Base-by-base conservation (phyloP, 2,888 invertebrate genomes). In the Cabera pusaria region DNA sequence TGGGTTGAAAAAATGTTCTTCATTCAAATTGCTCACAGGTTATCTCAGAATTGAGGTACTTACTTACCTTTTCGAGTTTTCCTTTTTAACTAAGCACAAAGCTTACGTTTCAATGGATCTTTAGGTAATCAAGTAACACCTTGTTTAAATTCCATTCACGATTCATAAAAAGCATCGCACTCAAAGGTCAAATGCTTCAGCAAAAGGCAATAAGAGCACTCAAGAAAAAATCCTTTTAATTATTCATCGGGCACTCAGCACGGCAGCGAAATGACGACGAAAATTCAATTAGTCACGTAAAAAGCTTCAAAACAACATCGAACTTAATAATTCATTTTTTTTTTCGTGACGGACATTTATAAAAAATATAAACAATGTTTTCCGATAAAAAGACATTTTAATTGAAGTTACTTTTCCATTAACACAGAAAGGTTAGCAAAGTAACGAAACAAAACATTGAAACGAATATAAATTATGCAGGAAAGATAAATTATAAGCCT, bases 231-330 rank as follows among this genome's bases (percentile, higher is more conserved):
- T 56, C 56, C 46, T 51, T 56, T 67, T 66, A 64, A 69, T 71
- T 71, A 71, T 71, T 74, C 64, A 71, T 54, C 41, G 44, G 51
- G 54, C 55, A 65, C 59, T 69, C 55, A 37, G 32, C 49, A 45
- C 33, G 41, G 43, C 48, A 56, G 49, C 27, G 51, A 58, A 57
- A 47, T 38, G 44, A 53, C 44, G 49, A 54, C 46, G 64, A 63
- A 66, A 68, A 67, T 71, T 67, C 59, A 68, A 72, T 69, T 71
- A 68, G 51, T 57, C 39, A 52, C 48, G 59, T 56, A 61, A 65
- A 69, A 63, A 58, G 55, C 56, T 47, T 57, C 52, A 27, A 33
- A 49, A 40, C 38, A 35, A 45, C 45, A 29, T 28, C 35, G 49
- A 59, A 54, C 50, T 52, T 52, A 66, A 59, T 47, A 61, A 56